A percentile compares a stretch with the other conserved stretches of the same genome.
These are phyloP conservation scores for Gisinianus flammeolus DNA, from an alignment of 2,888 invertebrate species.

Conservation along the genomic window DNA sequence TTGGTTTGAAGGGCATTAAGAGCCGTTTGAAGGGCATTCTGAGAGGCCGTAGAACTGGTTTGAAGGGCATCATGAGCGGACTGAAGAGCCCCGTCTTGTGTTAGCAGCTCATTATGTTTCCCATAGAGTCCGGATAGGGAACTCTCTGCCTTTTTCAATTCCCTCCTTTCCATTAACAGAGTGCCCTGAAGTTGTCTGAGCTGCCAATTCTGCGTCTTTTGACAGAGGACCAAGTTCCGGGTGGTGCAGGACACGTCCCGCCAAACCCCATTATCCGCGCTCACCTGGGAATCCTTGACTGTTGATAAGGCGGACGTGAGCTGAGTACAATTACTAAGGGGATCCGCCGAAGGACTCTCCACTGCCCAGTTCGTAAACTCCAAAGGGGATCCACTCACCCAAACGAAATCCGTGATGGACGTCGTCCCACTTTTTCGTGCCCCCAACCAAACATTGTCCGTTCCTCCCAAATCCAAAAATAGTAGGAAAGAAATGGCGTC, in stretches of 20 bases:
- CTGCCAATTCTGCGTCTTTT: not conserved
- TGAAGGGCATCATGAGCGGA: no score
- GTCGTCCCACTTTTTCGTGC: no score
- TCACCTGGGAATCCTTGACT: no score
- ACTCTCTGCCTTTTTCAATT: no score
- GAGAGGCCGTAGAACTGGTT: no score
- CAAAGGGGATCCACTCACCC: not conserved
- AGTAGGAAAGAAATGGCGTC: not conserved
- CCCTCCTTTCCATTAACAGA: not conserved
- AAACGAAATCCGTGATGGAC: not conserved
- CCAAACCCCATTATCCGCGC: not conserved
- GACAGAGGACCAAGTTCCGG: slow-evolving; percentile 22
- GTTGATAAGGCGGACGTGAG: no score
- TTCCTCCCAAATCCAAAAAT: not conserved
- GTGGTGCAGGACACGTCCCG: not conserved
- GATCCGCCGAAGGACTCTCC: not conserved
- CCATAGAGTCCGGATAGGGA: no score
- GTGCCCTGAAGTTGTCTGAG: not conserved
- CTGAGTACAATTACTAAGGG: not conserved
- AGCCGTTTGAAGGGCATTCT: no score
- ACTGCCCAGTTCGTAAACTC: not conserved
- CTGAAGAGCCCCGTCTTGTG: no score
- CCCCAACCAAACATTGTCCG: slow-evolving; percentile 28
- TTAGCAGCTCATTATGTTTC: no score
- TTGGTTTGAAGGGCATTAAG: no score